Base-by-base conservation (phyloP, 2,797 vertebrate species). In the Semotilus atromaculatus region DNA sequence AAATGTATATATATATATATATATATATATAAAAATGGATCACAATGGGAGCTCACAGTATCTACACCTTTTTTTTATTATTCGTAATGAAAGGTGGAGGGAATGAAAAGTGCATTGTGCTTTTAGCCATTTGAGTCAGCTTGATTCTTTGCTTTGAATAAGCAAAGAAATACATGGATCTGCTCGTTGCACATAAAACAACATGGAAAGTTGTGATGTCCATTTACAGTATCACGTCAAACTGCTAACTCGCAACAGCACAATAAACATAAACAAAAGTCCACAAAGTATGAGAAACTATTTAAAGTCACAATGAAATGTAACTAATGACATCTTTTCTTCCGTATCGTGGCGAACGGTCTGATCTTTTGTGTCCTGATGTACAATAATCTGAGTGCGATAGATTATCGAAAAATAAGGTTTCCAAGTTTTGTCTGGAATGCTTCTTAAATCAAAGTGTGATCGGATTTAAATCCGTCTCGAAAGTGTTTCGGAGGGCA, bases 41-140 rank as follows among this genome's bases (percentile, higher is more conserved):
- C 43, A 43, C 26, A 64, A 29, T 48, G 36, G 53, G 55, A 26
- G 16, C 23, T 60, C 11, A 26, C 5, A 0, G 53, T 18, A 62
- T 62, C 58, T 48, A 21, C 16, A 31, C 36, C 3, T 18, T 78
- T 58, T 40, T 34, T 34, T 18, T 18, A 2, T 48, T 48, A n/a
- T n/a, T n/a, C 45, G 5, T 48, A 43, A 81, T 31, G 36, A 81
- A 48, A 71, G 16, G 31, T 38, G 21, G 53, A 82, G 55, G 26
- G 31, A 36, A 58, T 23, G 38, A 80, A 89, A 88, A 82, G 85
- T 85, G 81, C 71, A 78, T 60, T 26, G 84, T 36, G 31, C 72
- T 67, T 80, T 14, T 51, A 2, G 16, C 13, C 1, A 29, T 2
- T 74, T n/a, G 67, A 71, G 66, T 23, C 29, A 62, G 48, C 23